These are phyloP conservation scores for Teleogryllus occipitalis DNA, from an alignment of 1,140 invertebrate genomes.

Conservation along the genomic window DNA sequence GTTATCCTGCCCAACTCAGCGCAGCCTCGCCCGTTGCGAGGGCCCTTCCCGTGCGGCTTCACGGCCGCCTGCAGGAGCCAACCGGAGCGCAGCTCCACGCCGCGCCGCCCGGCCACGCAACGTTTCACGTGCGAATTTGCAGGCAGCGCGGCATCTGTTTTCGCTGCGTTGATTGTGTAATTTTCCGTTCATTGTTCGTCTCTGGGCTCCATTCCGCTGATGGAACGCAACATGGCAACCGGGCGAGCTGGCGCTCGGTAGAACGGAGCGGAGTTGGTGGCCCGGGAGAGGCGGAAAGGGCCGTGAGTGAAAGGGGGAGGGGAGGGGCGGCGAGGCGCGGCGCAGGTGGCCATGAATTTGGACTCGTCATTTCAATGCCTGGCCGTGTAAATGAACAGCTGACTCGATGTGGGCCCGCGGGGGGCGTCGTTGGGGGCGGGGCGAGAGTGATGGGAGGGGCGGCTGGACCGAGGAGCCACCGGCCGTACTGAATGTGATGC, in stretches of 20 bases:
- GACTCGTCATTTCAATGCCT: not conserved
- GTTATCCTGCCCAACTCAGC: not conserved
- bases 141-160: not conserved
- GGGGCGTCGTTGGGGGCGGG: not conserved
- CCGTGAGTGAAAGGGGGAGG: not conserved
- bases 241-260: not conserved
- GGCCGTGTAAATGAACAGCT: not conserved
- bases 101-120: not conserved
- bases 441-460: not conserved
- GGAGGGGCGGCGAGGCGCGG: no score
- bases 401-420: not conserved
- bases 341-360: conserved; percentile 3
- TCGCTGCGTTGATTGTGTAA: not conserved
- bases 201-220: not conserved
- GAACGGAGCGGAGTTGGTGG: not conserved
- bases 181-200: not conserved
- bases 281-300: not conserved
- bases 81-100: no score
- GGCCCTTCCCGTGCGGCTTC: not conserved
- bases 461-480: not conserved
- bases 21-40: no score
- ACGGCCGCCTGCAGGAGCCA: no score
- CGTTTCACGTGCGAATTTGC: not conserved
- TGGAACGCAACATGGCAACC: not conserved
- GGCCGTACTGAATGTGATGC: no score